Evolutionary conservation across 92 coral and sea anemone species (phyloP).

Genomic region (Phenganax stokvisi): DNA sequence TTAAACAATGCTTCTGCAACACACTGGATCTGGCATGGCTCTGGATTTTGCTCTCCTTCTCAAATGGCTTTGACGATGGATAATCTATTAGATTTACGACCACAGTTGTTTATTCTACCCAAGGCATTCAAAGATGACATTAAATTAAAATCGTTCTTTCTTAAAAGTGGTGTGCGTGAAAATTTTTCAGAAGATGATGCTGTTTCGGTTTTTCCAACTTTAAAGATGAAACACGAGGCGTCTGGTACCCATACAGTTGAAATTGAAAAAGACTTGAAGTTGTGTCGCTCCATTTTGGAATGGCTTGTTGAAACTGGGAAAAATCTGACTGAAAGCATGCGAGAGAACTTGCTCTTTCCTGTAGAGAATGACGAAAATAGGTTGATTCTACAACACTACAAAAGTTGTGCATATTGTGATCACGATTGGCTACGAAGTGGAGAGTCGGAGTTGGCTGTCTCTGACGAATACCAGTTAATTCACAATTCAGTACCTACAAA

Average conservation of each 20-base stretch:
- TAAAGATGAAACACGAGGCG: constrained; percentile 57
- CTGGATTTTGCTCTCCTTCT: constrained; percentile 65
- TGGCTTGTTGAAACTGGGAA: constrained; percentile 55
- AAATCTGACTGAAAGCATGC: constrained; percentile 53
- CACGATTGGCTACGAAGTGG: constrained; percentile 65
- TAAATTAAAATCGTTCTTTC: constrained; percentile 24
- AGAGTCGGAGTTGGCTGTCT: constrained; percentile 41
- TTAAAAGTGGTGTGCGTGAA: constrained; percentile 58
- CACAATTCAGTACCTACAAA: constrained; percentile 73
- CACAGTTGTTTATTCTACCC: constrained; percentile 57
- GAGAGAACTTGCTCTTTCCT: constrained; percentile 67
- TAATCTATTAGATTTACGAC: constrained; percentile 58
- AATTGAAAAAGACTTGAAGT: constrained; percentile 65
- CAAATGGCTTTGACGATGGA: constrained; percentile 55
- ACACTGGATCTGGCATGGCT: constrained; percentile 88
- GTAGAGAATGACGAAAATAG: constrained; percentile 55
- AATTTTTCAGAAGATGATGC: constrained; percentile 59
- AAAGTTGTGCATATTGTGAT: constrained; percentile 70
- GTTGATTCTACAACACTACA: constrained; percentile 56
- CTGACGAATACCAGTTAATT: constrained; percentile 45
- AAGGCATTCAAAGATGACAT: constrained; percentile 53
- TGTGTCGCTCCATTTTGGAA: constrained; percentile 65
- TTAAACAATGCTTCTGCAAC: constrained; percentile 51
- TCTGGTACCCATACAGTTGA: constrained; percentile 7
- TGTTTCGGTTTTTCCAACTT: constrained; percentile 55